Base-by-base conservation (phyloP, 2,888 invertebrate genomes). In the Lithophane ornitopus region DNA sequence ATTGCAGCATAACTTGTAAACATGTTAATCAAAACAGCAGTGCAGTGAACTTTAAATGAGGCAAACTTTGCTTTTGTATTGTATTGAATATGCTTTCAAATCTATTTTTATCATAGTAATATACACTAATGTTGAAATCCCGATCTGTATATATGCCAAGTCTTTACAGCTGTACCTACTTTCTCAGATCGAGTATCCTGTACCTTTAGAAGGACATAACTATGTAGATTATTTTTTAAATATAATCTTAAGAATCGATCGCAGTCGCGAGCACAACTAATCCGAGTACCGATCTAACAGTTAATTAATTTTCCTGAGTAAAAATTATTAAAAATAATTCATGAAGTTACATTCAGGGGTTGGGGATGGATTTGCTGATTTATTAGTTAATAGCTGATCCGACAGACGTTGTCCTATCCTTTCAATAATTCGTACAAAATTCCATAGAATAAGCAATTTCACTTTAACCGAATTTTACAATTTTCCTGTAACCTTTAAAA, bases 21-120 rank as follows among this genome's bases (percentile, higher is more conserved):
- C 44, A 78, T 76, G 58, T 52, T 59, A 44, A 52, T 69, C 49
- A 61, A 58, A 78, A 41, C 7, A 8, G 22, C 49, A 44, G 56
- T 62, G 49, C 62, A 58, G 22, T 63, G 62, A 71, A 49, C 56
- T 71, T 49, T 44, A 56, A 54, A 41, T 16, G 26, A 44, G 12
- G 14, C 16, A 22, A 34, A 49, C n/a, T 63, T 56, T 34, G 16
- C 12, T 56, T 34, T 34, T 34, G 34, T 34, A 34, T 34, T 41
- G 8, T 56, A 26, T 46, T 71, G 49, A 52, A 52, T 46, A 34
- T 41, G 44, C 16, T 70, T 78, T 46, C 46, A 56, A 71, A 62
- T 19, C 44, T 78, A 52, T 74, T 61, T 44, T 44, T 46, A 52
- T 67, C n/a, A 46, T 44, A 39, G 14, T 39, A 34, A 62, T 19